Base-by-base conservation (phyloP, 2,797 vertebrate species). In the Yasuhikotakia modesta region DNA sequence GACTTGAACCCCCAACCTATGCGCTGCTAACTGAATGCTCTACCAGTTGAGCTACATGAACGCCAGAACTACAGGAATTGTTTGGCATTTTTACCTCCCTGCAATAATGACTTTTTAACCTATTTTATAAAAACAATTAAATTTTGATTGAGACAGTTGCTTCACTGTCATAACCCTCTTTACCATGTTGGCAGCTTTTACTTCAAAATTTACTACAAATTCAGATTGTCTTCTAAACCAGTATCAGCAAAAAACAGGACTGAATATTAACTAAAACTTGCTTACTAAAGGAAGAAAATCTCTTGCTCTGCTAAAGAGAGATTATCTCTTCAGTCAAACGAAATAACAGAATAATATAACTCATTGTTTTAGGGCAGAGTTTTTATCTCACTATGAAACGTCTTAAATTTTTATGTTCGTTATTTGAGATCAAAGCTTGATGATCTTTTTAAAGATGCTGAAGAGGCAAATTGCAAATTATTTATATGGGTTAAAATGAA, bases 381-480 rank as follows among this genome's bases (percentile, higher is more conserved):
- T 73, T 70, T 57, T n/a, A 24, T 53, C 16, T 32, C 39, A 65
- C 21, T 53, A n/a, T 24, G 8, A 45, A 53, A 24, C 39, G 19
- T 19, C 35, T 27, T n/a, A 12, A 14, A 65, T 55, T 55, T 6
- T n/a, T n/a, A n/a, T n/a, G n/a, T 14, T 57, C 50, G 16, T 8
- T 46, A 27, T n/a, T n/a, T n/a, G n/a, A 39, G 60, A 74, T 64
- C 60, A 39, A 74, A 64, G 46, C 46, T 32, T 64, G 39, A 2
- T 52, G 30, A 17, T 27, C 32, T n/a, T 74, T 32, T 22, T 74
- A 52, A n/a, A 16, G 19, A 11, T 7, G 0, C 10, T 55, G 16
- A n/a, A 8, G 14, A 61, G 58, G 14, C 16, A 8, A 35, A 32
- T 65, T 52, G 21, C 52, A 11, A 4, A 55, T 45, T 43, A 1